These are phyloP conservation scores for Xestia c-nigrum DNA, from an alignment of 2,888 invertebrate species.

Conservation along the genomic window DNA sequence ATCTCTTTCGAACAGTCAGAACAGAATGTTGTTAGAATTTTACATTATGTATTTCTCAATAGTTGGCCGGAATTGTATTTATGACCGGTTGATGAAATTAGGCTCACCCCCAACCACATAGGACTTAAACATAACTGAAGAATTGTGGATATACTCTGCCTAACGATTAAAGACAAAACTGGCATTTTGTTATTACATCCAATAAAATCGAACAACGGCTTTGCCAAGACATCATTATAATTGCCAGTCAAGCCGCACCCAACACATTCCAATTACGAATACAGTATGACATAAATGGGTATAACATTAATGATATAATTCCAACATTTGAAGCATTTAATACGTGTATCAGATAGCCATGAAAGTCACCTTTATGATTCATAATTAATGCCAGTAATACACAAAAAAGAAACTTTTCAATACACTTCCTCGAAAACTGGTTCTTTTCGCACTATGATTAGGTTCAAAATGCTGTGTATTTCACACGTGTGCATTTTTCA, in stretches of 20 bases:
- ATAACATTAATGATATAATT: conserved; percentile 33
- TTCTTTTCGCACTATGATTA: too few species aligned
- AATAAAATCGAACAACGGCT: background rate
- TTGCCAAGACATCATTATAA: conserved; percentile 16
- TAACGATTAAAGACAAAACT: background rate
- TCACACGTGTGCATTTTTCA: too few species aligned
- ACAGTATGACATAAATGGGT: background rate
- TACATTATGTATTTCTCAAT: background rate
- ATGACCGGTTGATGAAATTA: background rate
- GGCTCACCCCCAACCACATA: background rate
- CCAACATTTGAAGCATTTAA: conserved; percentile 14
- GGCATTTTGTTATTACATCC: background rate
- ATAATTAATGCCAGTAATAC: background rate
- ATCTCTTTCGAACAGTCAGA: too few species aligned
- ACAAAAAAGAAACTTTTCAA: too few species aligned
- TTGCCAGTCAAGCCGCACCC: conserved; percentile 31
- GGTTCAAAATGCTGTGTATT: too few species aligned
- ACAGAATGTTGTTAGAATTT: background rate
- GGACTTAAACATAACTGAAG: background rate
- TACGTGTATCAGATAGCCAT: conserved; percentile 12
- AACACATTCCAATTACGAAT: conserved; percentile 35
- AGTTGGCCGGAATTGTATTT: background rate
- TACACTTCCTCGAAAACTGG: too few species aligned
- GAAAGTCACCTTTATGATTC: background rate
- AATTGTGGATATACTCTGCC: background rate